phyloP scores from a whole-genome alignment of 2,888 invertebrate genomes.

The Coelinius sp. region DNA sequence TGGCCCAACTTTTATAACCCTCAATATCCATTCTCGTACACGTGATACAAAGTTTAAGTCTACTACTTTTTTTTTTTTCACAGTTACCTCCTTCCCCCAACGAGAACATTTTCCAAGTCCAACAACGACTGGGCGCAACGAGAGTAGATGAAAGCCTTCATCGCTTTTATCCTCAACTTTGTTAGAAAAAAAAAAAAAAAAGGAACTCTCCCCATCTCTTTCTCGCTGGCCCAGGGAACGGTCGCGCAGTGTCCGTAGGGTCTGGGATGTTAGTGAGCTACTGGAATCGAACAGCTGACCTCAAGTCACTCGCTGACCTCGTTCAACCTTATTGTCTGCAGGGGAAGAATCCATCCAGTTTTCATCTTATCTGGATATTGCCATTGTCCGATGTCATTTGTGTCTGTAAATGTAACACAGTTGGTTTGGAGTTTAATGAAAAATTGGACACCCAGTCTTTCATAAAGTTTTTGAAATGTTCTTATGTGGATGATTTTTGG shows the following conservation, averaged over 20 bases:
- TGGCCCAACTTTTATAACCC: constrained; percentile 45
- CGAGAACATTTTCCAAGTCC: constrained; percentile 35
- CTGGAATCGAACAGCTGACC: constrained; percentile 36
- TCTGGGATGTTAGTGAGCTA: constrained; percentile 42
- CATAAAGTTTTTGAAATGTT: background rate
- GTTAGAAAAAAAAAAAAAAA: background rate
- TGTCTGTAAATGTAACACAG: constrained; percentile 12
- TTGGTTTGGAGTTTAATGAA: constrained; percentile 37
- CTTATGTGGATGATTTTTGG: background rate
- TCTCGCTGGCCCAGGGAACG: background rate
- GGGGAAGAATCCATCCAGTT: background rate
- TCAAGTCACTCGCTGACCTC: constrained; percentile 40
- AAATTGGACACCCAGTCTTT: background rate
- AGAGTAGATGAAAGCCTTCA: constrained; percentile 44
- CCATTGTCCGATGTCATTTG: background rate
- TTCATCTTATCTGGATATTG: constrained; percentile 11
- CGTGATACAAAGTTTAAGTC: constrained; percentile 38
- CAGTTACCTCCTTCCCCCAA: background rate
- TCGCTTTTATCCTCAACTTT: constrained; percentile 48
- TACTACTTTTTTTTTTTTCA: constrained; percentile 11
- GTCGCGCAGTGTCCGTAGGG: background rate
- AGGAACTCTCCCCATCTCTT: background rate
- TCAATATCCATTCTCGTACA: constrained; percentile 46
- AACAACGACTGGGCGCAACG: constrained; percentile 47
- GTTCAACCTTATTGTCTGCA: background rate